Evolutionary conservation across 2,113 vertebrate genomes (phyloP).

Genomic region (Theropithecus gelada): DNA sequence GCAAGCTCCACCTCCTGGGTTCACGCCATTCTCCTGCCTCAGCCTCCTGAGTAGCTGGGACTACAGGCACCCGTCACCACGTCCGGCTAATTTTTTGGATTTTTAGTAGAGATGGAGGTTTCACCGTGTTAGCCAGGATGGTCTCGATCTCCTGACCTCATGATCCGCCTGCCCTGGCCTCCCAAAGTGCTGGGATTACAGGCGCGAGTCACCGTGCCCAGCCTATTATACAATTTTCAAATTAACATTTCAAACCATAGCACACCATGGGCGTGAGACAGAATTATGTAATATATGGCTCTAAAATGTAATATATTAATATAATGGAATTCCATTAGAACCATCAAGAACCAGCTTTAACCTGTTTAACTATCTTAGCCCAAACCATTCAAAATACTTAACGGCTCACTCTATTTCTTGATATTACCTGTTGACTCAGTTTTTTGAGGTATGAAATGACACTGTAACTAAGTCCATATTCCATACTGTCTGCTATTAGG

Average conservation of each 20-base stretch:
- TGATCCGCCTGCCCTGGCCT: too few species aligned
- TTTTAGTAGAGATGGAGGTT: too few species aligned
- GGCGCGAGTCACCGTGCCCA: too few species aligned
- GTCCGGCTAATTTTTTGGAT: too few species aligned
- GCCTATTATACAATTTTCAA: conserved; percentile 16
- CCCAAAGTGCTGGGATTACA: too few species aligned
- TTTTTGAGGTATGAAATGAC: conserved; percentile 99
- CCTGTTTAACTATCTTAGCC: conserved; percentile 47
- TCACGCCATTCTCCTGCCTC: too few species aligned
- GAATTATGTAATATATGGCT: neutral
- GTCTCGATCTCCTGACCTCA: too few species aligned
- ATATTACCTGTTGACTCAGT: conserved; percentile 96
- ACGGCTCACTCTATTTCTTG: conserved; percentile 63
- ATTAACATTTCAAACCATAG: conserved; percentile 38
- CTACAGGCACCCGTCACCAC: too few species aligned
- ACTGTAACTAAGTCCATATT: conserved; percentile 98
- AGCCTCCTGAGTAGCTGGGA: too few species aligned
- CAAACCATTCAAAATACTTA: conserved; percentile 16
- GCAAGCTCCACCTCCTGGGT: too few species aligned
- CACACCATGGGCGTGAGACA: neutral
- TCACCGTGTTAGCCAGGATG: too few species aligned
- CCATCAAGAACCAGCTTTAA: conserved; percentile 45
- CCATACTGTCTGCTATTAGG: conserved; percentile 97
- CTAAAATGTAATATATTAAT: conserved; percentile 34
- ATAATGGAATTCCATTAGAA: neutral